Evolutionary conservation across 2,797 vertebrate genomes (phyloP).

Genomic region (Parauchenoglanis ngamensis): DNA sequence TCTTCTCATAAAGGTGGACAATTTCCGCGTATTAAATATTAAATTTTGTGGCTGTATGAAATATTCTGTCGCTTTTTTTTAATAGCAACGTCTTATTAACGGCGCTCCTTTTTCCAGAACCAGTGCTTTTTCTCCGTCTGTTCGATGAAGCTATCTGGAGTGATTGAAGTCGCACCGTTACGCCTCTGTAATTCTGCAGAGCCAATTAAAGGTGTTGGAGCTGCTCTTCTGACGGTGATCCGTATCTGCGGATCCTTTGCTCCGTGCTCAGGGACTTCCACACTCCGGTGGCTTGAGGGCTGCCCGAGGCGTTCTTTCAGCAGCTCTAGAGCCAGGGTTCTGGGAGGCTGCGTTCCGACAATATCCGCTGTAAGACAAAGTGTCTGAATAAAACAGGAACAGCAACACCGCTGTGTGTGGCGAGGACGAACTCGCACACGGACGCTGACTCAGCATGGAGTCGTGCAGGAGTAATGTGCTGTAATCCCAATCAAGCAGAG

Average conservation of each 20-base stretch:
- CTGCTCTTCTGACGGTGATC: constrained; percentile 27
- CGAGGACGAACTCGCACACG: constrained; percentile 27
- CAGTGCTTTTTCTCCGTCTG: no score
- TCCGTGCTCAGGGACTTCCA: constrained; percentile 34
- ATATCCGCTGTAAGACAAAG: constrained; percentile 43
- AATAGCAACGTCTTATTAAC: background rate
- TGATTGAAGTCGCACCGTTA: constrained; percentile 39
- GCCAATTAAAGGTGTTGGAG: constrained; percentile 49
- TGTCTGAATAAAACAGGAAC: constrained; percentile 45
- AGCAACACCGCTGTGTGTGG: constrained; percentile 7
- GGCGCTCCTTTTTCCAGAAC: background rate
- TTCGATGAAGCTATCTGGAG: background rate
- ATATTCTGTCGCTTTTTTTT: background rate
- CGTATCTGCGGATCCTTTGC: constrained; percentile 14
- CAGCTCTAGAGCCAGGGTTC: constrained; percentile 30
- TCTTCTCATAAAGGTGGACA: background rate
- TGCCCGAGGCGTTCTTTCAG: constrained; percentile 43
- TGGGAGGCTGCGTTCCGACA: constrained; percentile 53
- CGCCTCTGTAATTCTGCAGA: constrained; percentile 36
- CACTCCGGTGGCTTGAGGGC: constrained; percentile 48
- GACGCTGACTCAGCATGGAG: constrained; percentile 21
- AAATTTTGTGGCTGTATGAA: background rate
- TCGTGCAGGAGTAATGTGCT: background rate
- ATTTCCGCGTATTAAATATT: background rate
- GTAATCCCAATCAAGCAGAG: background rate